Evolutionary conservation across 2,797 vertebrate genomes (phyloP).

Genomic region (Clarias pachynema): DNA sequence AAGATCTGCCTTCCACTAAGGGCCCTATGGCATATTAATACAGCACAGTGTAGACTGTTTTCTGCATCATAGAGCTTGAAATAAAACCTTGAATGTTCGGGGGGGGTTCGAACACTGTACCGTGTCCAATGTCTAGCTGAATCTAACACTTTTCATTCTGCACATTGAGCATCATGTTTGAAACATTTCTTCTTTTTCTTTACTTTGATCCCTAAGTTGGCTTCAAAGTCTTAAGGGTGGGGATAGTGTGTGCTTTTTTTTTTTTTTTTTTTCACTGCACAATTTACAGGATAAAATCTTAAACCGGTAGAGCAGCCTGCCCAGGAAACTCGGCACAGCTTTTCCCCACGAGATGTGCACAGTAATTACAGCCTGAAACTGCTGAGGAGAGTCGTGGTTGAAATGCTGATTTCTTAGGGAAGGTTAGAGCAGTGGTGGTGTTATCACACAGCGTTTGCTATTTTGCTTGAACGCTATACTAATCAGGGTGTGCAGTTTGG

Average conservation of each 20-base stretch:
- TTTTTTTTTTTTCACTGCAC: constrained; percentile 33
- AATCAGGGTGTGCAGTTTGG: background rate
- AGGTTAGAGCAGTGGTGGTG: background rate
- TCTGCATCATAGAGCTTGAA: background rate
- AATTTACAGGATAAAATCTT: constrained; percentile 51
- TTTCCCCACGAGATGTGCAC: constrained; percentile 8
- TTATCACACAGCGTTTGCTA: background rate
- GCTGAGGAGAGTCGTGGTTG: background rate
- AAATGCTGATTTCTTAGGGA: constrained; percentile 6
- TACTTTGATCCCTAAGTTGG: background rate
- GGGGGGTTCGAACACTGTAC: no score
- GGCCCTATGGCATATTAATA: background rate
- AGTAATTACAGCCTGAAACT: background rate
- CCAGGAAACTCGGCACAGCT: constrained; percentile 33
- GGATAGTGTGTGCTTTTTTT: background rate
- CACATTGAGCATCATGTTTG: background rate
- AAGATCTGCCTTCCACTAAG: background rate
- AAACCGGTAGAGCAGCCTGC: constrained; percentile 23
- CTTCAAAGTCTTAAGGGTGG: background rate
- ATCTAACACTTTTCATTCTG: background rate
- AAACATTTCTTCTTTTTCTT: background rate
- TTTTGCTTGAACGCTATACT: background rate
- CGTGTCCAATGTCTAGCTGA: background rate
- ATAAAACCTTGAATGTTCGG: background rate
- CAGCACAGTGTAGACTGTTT: background rate